These are phyloP conservation scores for Ridgeia piscesae DNA, from an alignment of 1,140 invertebrate species.

Conservation along the genomic window DNA sequence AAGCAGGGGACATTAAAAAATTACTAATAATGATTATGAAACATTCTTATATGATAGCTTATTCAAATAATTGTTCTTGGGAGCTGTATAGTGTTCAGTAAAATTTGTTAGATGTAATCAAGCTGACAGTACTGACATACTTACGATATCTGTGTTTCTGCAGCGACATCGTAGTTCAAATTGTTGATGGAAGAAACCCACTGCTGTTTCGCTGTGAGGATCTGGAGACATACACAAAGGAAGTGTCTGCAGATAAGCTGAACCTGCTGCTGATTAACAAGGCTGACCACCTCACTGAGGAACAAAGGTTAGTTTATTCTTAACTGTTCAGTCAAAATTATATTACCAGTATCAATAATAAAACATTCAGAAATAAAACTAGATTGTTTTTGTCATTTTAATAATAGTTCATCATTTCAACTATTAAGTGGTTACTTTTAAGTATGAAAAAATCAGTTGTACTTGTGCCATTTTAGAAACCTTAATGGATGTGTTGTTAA, in stretches of 20 bases:
- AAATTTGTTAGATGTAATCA: too few species aligned
- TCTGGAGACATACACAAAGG: conserved; percentile 89
- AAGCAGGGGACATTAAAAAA: neutral
- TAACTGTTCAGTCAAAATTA: neutral
- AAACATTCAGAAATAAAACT: neutral
- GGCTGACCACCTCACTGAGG: conserved; percentile 84
- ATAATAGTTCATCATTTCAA: neutral
- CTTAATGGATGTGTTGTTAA: too few species aligned
- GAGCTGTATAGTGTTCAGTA: too few species aligned
- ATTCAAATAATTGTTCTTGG: too few species aligned
- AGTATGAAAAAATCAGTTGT: neutral
- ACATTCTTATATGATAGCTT: too few species aligned
- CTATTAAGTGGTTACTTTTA: neutral
- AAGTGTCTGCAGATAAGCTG: conserved; percentile 75
- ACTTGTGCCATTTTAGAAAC: neutral
- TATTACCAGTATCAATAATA: neutral
- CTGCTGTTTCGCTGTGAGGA: conserved; percentile 91
- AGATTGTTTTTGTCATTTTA: neutral
- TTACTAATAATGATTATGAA: neutral
- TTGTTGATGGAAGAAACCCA: conserved; percentile 96
- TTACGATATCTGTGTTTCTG: neutral
- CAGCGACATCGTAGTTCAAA: conserved; percentile 92
- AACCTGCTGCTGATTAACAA: conserved; percentile 94
- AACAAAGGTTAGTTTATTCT: conserved; percentile 67
- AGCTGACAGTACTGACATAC: too few species aligned